Evolutionary conservation across 2,888 invertebrate species (phyloP).

Genomic region (Lapara coniferarum): DNA sequence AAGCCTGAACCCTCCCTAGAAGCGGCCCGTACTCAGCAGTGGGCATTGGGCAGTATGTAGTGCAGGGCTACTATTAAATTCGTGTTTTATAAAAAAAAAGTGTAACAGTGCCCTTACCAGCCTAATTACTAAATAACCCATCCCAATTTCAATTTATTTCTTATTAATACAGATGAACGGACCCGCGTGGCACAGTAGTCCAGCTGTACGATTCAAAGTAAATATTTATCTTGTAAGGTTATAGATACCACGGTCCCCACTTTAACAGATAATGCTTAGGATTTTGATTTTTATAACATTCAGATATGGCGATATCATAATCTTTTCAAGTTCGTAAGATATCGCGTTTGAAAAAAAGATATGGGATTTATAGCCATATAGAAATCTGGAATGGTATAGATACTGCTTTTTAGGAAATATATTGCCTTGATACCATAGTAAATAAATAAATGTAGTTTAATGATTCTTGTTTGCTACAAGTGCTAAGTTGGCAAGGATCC

Average conservation of each 20-base stretch:
- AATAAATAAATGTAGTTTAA: too few species aligned
- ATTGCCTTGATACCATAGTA: too few species aligned
- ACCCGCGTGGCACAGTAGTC: neutral
- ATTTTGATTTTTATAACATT: conserved; percentile 53
- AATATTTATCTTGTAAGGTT: conserved; percentile 22
- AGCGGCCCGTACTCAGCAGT: too few species aligned
- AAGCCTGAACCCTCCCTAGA: too few species aligned
- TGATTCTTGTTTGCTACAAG: too few species aligned
- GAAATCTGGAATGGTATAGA: neutral
- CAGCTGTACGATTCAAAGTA: conserved; percentile 1
- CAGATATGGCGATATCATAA: conserved; percentile 43
- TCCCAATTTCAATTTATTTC: too few species aligned
- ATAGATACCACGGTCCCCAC: conserved; percentile 20
- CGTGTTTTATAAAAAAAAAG: too few species aligned
- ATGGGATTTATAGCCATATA: neutral
- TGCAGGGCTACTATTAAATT: too few species aligned
- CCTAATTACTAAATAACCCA: too few species aligned
- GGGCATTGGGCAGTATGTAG: too few species aligned
- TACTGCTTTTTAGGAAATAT: neutral
- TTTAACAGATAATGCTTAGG: conserved; percentile 36
- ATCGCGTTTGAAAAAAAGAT: conserved; percentile 23
- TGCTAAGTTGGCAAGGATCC: too few species aligned
- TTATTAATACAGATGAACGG: neutral
- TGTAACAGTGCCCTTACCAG: too few species aligned
- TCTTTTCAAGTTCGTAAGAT: conserved; percentile 39